These are phyloP conservation scores for Chrysolophus pictus DNA, from an alignment of 2,797 vertebrate species.

Conservation along the genomic window DNA sequence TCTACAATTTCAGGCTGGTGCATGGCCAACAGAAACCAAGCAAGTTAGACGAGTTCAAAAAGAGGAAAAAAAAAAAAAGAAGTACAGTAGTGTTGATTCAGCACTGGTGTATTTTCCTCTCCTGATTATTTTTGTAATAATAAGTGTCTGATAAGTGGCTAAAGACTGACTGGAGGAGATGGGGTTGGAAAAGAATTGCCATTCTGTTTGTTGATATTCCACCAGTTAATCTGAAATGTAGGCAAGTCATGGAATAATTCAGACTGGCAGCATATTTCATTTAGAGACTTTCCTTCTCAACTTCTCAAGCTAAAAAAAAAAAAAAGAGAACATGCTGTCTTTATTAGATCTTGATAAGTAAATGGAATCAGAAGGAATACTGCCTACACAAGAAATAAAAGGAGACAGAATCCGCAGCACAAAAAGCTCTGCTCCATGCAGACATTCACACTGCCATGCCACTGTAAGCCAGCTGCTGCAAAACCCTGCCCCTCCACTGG, in stretches of 20 bases:
- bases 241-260: constrained; percentile 45
- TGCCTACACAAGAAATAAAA: neutral
- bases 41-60: neutral
- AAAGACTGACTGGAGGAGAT: constrained; percentile 39
- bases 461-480: neutral
- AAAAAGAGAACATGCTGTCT: constrained; percentile 11
- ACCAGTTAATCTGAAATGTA: constrained; percentile 20
- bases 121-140: constrained; percentile 59
- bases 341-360: constrained; percentile 23
- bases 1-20: constrained; percentile 54
- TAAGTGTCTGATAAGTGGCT: constrained; percentile 56
- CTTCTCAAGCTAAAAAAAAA: neutral
- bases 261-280: constrained; percentile 5
- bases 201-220: constrained; percentile 36
- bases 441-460: fast-evolving
- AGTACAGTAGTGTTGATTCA: constrained; percentile 49
- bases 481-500: neutral
- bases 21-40: constrained; percentile 54
- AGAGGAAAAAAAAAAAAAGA: neutral
- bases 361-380: neutral
- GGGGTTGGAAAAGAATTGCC: constrained; percentile 37
- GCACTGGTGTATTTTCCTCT: constrained; percentile 44
- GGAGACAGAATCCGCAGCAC: neutral
- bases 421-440: neutral
- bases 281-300: neutral